phyloP scores from a whole-genome alignment of 2,113 vertebrate species.

The Condylura cristata region DNA sequence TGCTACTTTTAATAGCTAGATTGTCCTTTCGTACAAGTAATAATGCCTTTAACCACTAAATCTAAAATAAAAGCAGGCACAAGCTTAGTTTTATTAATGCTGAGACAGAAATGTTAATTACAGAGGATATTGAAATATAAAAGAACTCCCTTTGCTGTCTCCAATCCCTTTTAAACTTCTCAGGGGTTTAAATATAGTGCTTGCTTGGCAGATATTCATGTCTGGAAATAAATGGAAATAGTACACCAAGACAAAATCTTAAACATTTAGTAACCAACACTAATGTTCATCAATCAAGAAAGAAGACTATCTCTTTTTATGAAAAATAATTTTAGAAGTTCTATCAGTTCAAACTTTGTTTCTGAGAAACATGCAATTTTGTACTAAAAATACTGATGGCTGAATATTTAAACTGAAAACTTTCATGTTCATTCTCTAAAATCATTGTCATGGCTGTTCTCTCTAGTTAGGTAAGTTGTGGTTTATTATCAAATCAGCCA shows the following conservation, averaged over 20 bases:
- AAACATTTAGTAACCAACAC: not conserved
- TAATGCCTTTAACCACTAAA: constrained; percentile 67
- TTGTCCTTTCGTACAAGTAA: constrained; percentile 76
- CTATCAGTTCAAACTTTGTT: constrained; percentile 12
- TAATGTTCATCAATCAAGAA: constrained; percentile 36
- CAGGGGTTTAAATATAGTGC: constrained; percentile 71
- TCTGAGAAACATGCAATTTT: constrained; percentile 18
- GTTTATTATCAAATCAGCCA: not conserved
- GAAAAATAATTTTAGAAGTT: constrained; percentile 28
- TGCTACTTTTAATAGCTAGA: constrained; percentile 70
- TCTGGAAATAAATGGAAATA: constrained; percentile 65
- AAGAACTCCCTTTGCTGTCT: constrained; percentile 72
- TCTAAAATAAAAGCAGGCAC: constrained; percentile 68
- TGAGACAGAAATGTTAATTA: constrained; percentile 77
- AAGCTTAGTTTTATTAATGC: constrained; percentile 69
- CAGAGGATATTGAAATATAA: constrained; percentile 76
- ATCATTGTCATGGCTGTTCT: not conserved
- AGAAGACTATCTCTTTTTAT: not conserved
- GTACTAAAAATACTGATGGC: not conserved
- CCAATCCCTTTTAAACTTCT: constrained; percentile 73
- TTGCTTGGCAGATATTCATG: constrained; percentile 64
- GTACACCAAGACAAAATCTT: constrained; percentile 43
- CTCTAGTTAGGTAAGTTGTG: not conserved
- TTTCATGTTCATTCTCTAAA: not conserved
- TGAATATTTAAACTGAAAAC: not conserved